Base-by-base conservation (phyloP, 2,797 vertebrate genomes). In the Chloroceryle amazona region DNA sequence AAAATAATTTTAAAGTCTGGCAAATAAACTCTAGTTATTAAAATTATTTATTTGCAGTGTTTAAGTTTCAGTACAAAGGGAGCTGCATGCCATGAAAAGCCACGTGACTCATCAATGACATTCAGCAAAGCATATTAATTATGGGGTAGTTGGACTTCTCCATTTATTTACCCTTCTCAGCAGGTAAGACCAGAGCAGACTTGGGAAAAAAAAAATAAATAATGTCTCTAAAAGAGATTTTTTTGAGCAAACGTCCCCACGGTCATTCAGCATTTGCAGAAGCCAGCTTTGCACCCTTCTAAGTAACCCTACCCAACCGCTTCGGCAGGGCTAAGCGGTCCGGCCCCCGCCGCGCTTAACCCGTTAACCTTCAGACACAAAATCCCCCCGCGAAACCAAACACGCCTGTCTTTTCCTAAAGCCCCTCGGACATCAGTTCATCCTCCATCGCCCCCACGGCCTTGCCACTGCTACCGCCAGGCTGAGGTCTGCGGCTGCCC, bases 101-200 rank as follows among this genome's bases (percentile, higher is more conserved):
- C 89, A 72, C 25, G 80, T 94, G 90, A 95, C 87, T 81, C 75
- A 46, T 72, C 26, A 54, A 29, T 47, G 91, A 91, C 94, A 91
- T 95, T 91, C 90, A 92, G 89, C 41, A 41, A 67, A 33, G 73
- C 20, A 1, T 52, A 61, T 65, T 42, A 86, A 75, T 75, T 90
- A 74, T 2, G 9, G 0, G 5, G 5, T 22, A 37, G 35, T 81
- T n/a, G 54, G 52, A 65, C 92, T 84, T 78, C 80, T 81, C 82
- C 75, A 44, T 41, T 17, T 62, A 73, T 87, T 67, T 71, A 74
- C 68, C 72, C 60, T 80, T 76, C 35, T 46, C 67, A 47, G 47
- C 6, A 60, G 26, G 39, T 66, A 90, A 62, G 14, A 4, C 41
- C 23, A 7, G 18, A 39, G 25, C 12, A 71, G 52, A 67, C 25